Base-by-base conservation (phyloP, 2,888 invertebrate species). In the Noctua janthina region DNA sequence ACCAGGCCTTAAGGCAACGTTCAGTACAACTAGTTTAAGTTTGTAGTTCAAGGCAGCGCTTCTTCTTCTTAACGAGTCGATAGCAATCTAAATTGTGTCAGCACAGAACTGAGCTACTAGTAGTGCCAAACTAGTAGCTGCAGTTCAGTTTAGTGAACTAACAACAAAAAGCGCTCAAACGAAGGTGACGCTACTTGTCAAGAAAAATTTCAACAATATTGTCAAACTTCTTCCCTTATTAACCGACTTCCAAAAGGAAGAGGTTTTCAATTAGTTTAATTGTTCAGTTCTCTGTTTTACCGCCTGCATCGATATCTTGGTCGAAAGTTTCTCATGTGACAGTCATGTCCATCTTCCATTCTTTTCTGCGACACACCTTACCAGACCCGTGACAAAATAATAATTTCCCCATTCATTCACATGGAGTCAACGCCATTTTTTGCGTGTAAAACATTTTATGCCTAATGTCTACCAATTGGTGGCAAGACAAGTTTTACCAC, bases 401-500 rank as follows among this genome's bases (percentile, higher is more conserved):
- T 66, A 39, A 66, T 66, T 66, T 39, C 20, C 72, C 23, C 71
- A 76, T 85, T 86, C 74, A 83, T 86, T 74, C 78, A 54, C 78
- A 77, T 77, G 80, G 54, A 79, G 84, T 87, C 78, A 83, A 80
- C 74, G 71, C 74, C 64, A 72, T 76, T 72, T 87, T 85, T 76
- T 85, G 87, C 79, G 70, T 87, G 62, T 79, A 85, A 87, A 81
- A 84, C n/a, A 85, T 86, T 87, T 78, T 87, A 79, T 88, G 86
- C 69, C 78, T 88, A 80, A 81, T 78, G 49, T 77, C 62, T 64
- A 43, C 59, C 83, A 87, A 88, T 87, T 87, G 79, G 54, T 64
- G 66, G 81, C 54, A 79, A 88, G 62, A 85, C 89, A 78, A 89
- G 89, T 89, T 89, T 85, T 46, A 83, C 82, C 85, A 87, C 82